Evolutionary conservation across 2,113 vertebrate genomes (phyloP), one percentile per base, ranked within the genome.

Genomic region (Cyanistes caeruleus): DNA sequence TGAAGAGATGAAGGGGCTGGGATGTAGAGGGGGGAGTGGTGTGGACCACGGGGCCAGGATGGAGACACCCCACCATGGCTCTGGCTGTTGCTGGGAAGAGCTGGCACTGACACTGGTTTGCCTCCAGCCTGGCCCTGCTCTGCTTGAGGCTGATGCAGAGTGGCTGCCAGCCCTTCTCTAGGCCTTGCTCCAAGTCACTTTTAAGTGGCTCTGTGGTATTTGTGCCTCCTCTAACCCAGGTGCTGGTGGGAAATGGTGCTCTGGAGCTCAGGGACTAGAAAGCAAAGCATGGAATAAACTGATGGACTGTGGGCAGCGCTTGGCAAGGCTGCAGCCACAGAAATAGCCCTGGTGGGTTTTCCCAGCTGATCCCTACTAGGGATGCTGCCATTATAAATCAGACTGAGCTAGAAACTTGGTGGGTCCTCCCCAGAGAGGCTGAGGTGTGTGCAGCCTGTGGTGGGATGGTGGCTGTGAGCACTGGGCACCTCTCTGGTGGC

Each of bases 21-120:
- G 39, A 15, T 48, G 16, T 20, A 15, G 25, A 13, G 12, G 7
- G 15, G 31, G 33, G 12, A 35, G 33, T 1, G 2, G 37, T 31
- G 14, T 2, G 14, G 31, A 17, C 30, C 35, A 1, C 1, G 3
- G n/a, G 10, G 19, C 35, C 6, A 4, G 65, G 28, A 5, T 21
- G 52, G 74, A 51, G 28, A 15, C 0, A 1, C 53, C 74, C 56
- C 46, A 53, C 23, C 0, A 0, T 1, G 15, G 56, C 60, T 85
- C 62, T 72, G 59, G 62, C 74, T 33, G 4, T 52, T 12, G 4
- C 63, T 27, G 25, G 59, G 27, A 70, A 33, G 76, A 51, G 70
- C 39, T 37, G 48, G 17, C 9, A 12, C 84, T 79, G 84, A 5
- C 76, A 22, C 17, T 2, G 5, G 7, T 27, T 33, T 10, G 0